Evolutionary conservation across 2,113 vertebrate species (phyloP), one percentile per base, ranked within the genome.

Genomic region (Xenopus borealis): DNA sequence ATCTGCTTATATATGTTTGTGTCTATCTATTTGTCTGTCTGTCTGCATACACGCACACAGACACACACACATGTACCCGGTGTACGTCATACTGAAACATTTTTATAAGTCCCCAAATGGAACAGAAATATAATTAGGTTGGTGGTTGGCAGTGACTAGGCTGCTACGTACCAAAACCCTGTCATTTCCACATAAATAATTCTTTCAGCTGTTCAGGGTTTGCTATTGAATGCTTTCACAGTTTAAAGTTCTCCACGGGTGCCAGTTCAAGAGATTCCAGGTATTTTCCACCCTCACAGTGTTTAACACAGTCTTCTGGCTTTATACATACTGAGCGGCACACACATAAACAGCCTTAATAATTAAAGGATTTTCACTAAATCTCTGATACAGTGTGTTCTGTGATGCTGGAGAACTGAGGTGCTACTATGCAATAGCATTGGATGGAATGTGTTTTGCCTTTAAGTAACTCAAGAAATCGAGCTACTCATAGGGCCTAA

Each of bases 181-280:
- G 81, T 80, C 85, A 88, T 90, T 88, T 91, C 89, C 89, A 88
- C 88, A 88, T 89, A 89, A 91, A 92, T 88, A 86, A 85, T 82
- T 83, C 84, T 86, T 89, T 82, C 85, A 87, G 90, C 88, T 84
- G 78, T 81, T 69, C 78, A 59, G 71, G 57, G 76, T 86, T 83
- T 85, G 71, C 85, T 87, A 2, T 85, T 88, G 86, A 90, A 89
- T 87, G 81, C 79, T 76, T 87, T 85, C 87, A 89, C 89, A 87
- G 87, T 90, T 82, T 86, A 72, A 79, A 86, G 87, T 83, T 85
- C 86, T 88, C 86, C 89, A 86, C 82, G 83, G 79, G 79, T 87
- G 89, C 90, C 88, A 88, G 83, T 83, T 82, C 83, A 88, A 27
- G 80, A 81, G 81, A 72, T 87, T 89, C 80, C 83, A 87, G 85